These are phyloP conservation scores for Epizoanthus scotinus DNA, from an alignment of 92 coral and sea anemone species.

Conservation along the genomic window DNA sequence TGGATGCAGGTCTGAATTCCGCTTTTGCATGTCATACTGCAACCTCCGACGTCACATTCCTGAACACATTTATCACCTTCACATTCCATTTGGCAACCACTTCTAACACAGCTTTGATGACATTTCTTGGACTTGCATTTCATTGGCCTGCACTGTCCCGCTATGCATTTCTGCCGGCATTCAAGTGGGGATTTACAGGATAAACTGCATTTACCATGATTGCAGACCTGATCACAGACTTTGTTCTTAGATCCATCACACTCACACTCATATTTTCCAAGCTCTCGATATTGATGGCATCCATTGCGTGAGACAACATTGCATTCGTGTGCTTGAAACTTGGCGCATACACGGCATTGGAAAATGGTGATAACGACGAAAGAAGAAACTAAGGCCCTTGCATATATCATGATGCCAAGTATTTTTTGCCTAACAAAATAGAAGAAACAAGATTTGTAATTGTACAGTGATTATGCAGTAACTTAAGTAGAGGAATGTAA, in stretches of 20 bases:
- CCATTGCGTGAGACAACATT: conserved; percentile 38
- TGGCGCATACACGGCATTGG: background rate
- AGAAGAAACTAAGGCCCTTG: no score
- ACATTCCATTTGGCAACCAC: conserved; percentile 61
- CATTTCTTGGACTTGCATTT: conserved; percentile 55
- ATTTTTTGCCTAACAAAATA: background rate
- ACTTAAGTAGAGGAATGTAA: background rate
- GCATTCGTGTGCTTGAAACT: conserved; percentile 34
- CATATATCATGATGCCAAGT: background rate
- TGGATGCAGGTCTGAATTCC: conserved; percentile 49
- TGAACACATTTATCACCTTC: conserved; percentile 44
- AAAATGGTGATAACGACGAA: background rate
- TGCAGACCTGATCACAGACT: conserved; percentile 55
- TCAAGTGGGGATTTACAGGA: conserved; percentile 39
- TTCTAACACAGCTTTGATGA: conserved; percentile 52
- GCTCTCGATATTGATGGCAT: conserved; percentile 61
- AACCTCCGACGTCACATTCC: conserved; percentile 54
- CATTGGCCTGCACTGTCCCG: conserved; percentile 56
- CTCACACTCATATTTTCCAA: conserved; percentile 42
- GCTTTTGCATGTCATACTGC: conserved; percentile 56
- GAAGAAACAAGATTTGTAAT: background rate
- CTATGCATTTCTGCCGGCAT: conserved; percentile 56
- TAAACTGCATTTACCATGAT: conserved; percentile 52
- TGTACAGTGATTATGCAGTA: background rate
- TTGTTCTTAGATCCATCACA: conserved; percentile 30